Base-by-base conservation (phyloP, 2,113 vertebrate genomes). In the Gymnarchus niloticus region DNA sequence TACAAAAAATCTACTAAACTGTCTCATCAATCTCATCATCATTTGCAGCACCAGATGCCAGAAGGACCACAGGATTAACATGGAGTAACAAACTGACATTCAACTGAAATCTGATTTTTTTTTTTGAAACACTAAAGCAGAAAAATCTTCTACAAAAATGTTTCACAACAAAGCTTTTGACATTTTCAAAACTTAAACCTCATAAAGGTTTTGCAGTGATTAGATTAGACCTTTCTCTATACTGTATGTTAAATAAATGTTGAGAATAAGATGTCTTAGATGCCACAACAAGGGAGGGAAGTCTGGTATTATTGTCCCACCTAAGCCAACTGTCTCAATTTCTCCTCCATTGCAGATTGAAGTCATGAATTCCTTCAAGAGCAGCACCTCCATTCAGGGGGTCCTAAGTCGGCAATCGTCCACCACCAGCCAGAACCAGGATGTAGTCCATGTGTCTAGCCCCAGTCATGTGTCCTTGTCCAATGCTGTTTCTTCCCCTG, bases 281-380 rank as follows among this genome's bases (percentile, higher is more conserved):
- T 90, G 83, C 48, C 80, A 54, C 51, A 54, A 37, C 49, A 54
- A 82, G 49, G 48, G 51, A 91, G n/a, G 56, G 51, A 33, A 52
- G 28, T 54, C 49, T 56, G 51, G 49, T 82, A 14, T 56, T 28
- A 14, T 23, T 78, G 76, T 90, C 90, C 95, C 94, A 93, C 93
- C 94, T 95, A 94, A 95, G 95, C 95, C 95, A 95, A 95, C 95
- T 97, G 94, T 95, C 94, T 96, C 96, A 93, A 96, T 97, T 96
- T 97, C 93, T 95, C 95, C 97, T 96, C 97, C 95, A 89, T 96
- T 96, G 93, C 98, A 99, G 98, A 99, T 99, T 94, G 98, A 99
- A 92, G 98, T 99, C 96, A 98, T 99, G 96, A 99, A 99, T 97
- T 99, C 98, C 94, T 99, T 99, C 98, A 99, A 99, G 98, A 99